Percentiles rank a stretch among this genome's conserved stretches.
These are phyloP conservation scores for Cydia pomonella DNA, from an alignment of 1,140 invertebrate species.

Conservation along the genomic window DNA sequence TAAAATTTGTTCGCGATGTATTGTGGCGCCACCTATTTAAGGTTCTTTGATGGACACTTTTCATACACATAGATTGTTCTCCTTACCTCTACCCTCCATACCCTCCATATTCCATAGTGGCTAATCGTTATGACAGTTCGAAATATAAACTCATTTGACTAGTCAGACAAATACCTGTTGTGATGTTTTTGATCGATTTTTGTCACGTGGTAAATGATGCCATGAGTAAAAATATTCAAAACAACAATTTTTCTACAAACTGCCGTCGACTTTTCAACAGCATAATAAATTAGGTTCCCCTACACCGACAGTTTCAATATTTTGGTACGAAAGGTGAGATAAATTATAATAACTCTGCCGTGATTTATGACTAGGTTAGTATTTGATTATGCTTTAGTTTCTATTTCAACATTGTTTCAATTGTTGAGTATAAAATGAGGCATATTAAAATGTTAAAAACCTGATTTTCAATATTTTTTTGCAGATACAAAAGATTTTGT, in stretches of 20 bases:
- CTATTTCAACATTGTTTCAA: constrained; percentile 4
- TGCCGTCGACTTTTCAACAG: constrained; percentile 28
- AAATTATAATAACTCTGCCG: constrained; percentile 30
- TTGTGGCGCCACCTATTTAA: no score
- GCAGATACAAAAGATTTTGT: no score
- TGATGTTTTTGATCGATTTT: not conserved
- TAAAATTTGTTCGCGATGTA: no score
- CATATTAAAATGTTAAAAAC: not conserved
- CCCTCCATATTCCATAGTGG: no score
- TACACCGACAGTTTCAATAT: constrained; percentile 27
- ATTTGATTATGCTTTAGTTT: constrained; percentile 5
- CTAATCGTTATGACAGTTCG: not conserved
- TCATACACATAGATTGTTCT: no score
- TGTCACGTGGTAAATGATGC: not conserved
- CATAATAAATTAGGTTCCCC: constrained; percentile 26
- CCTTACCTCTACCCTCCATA: no score
- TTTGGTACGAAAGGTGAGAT: constrained; percentile 32
- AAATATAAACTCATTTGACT: no score
- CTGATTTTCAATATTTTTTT: no score
- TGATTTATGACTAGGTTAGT: constrained; percentile 22
- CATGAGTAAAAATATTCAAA: constrained; percentile 18
- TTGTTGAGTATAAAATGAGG: not conserved
- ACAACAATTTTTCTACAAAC: constrained; percentile 18
- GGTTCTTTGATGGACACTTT: no score
- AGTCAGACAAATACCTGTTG: no score